Conservation (phyloP, 2,888 invertebrate genomes). For the Lacanobia wlatinum region DNA sequence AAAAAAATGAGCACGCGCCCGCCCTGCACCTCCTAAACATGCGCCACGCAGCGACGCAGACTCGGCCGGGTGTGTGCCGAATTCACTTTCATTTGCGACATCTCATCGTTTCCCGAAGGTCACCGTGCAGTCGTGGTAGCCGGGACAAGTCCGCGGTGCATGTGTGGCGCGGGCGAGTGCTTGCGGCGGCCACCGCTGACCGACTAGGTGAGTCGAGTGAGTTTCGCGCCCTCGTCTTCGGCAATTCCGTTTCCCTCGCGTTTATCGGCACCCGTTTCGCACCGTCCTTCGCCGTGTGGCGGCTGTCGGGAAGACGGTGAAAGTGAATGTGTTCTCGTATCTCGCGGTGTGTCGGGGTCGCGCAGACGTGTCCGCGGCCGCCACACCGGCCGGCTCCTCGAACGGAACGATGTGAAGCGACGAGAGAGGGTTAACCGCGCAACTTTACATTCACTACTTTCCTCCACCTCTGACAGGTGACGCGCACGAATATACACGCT, state of each 20-base stretch:
- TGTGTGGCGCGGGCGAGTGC: constrained; percentile 81
- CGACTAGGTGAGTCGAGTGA: constrained; percentile 88
- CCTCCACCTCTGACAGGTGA: constrained; percentile 76
- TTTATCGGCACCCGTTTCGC: constrained; percentile 86
- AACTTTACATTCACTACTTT: constrained; percentile 82
- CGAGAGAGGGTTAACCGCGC: constrained; percentile 83
- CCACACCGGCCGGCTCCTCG: constrained; percentile 69
- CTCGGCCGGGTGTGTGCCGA: constrained; percentile 88
- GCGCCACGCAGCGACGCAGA: constrained; percentile 91
- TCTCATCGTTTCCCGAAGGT: constrained; percentile 90
- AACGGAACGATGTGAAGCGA: constrained; percentile 72
- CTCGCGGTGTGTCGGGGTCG: constrained; percentile 76
- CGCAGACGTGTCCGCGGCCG: constrained; percentile 76
- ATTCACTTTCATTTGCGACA: constrained; percentile 91
- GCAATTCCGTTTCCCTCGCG: constrained; percentile 81
- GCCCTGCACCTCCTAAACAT: constrained; percentile 91
- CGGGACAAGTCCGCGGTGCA: constrained; percentile 75
- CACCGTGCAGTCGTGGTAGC: constrained; percentile 83
- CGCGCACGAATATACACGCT: constrained; percentile 74
- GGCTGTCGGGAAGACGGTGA: constrained; percentile 80
- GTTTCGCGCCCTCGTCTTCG: constrained; percentile 83
- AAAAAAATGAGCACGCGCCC: constrained; percentile 89
- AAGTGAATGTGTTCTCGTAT: constrained; percentile 78
- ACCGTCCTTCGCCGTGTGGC: constrained; percentile 81
- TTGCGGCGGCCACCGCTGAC: constrained; percentile 86